These are phyloP conservation scores for Phenganax stokvisi DNA, from an alignment of 92 coral and sea anemone genomes.

Conservation along the genomic window DNA sequence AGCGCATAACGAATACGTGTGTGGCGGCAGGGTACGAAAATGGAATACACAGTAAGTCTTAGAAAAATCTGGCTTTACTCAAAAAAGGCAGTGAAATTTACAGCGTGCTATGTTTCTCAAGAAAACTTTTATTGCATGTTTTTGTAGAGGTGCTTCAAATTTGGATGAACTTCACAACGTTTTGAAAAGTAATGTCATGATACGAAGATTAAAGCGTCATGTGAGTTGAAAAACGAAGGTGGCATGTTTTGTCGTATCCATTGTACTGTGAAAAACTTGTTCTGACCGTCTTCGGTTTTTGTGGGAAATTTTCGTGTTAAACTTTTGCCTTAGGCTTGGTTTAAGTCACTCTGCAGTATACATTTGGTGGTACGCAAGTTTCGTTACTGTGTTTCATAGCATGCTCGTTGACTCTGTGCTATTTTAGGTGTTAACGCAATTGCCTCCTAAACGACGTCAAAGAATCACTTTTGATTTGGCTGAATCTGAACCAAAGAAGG, in stretches of 20 bases:
- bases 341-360: too few species aligned
- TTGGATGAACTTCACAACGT: conserved; percentile 70
- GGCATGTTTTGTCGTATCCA: too few species aligned
- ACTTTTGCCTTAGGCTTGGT: background rate
- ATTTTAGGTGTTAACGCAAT: conserved; percentile 72
- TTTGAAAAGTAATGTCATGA: conserved; percentile 74
- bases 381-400: background rate
- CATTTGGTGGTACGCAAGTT: background rate
- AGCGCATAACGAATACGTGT: conserved; percentile 60
- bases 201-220: conserved; percentile 77
- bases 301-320: too few species aligned
- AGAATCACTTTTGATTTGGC: conserved; percentile 81
- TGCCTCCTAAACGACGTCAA: conserved; percentile 95
- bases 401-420: background rate
- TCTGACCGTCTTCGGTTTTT: too few species aligned
- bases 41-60: conserved; percentile 82
- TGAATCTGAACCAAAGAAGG: conserved; percentile 66
- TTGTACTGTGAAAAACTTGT: too few species aligned
- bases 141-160: conserved; percentile 79
- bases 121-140: background rate
- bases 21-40: conserved; percentile 49
- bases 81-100: background rate
- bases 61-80: background rate
- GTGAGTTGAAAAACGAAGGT: conserved; percentile 43
- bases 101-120: background rate